Evolutionary conservation across 2,888 invertebrate species (phyloP).

Genomic region (Trichacis sp.): DNA sequence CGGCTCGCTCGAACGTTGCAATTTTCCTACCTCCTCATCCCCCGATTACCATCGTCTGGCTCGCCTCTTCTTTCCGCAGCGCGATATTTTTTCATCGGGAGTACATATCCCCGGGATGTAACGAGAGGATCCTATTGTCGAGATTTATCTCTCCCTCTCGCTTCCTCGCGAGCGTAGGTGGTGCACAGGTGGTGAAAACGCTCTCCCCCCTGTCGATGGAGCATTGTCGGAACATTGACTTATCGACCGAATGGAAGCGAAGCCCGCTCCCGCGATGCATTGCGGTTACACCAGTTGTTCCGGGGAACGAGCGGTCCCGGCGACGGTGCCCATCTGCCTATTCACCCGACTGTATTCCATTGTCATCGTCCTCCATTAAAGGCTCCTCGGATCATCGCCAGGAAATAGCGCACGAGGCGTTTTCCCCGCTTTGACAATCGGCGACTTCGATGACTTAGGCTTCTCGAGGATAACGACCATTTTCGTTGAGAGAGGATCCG

Average conservation of each 20-base stretch:
- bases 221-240: conserved; percentile 52
- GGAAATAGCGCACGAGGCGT: not conserved
- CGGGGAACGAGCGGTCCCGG: conserved; percentile 44
- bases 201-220: conserved; percentile 35
- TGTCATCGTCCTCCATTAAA: not conserved
- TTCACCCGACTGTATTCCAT: conserved; percentile 20
- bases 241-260: conserved; percentile 48
- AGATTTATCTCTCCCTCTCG: conserved; percentile 37
- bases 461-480: no score
- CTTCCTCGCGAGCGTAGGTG: conserved; percentile 19
- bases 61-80: conserved; percentile 4
- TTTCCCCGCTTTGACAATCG: not conserved
- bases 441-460: not conserved
- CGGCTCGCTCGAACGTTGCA: conserved; percentile 10
- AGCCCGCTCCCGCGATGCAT: conserved; percentile 49
- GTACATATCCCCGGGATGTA: conserved; percentile 6
- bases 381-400: not conserved
- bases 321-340: conserved; percentile 23
- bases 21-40: conserved; percentile 13
- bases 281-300: conserved; percentile 52
- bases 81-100: conserved; percentile 31
- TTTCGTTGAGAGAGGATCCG: no score
- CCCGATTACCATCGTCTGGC: conserved; percentile 2
- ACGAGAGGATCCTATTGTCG: conserved; percentile 5
- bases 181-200: conserved; percentile 25